Evolutionary conservation across 2,888 invertebrate genomes (phyloP).

Genomic region (Pilophorus perplexus): DNA sequence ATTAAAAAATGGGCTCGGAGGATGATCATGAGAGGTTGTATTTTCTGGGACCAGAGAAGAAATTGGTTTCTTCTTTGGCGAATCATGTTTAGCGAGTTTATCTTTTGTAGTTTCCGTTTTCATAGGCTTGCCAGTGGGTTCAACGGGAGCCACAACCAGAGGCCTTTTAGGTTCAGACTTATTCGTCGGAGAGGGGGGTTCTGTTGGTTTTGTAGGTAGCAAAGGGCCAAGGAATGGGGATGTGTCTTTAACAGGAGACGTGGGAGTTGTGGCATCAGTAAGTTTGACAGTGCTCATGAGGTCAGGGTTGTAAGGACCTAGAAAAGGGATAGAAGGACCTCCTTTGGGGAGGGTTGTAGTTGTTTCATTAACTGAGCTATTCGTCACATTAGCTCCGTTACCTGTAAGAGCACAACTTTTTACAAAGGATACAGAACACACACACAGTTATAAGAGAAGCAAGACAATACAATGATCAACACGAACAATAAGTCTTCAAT

Average conservation of each 20-base stretch:
- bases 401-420: slow-evolving; percentile 44
- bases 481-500: neutral
- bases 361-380: slow-evolving; percentile 37
- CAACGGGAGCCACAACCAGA: neutral
- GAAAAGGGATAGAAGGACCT: slow-evolving; percentile 50
- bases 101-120: neutral
- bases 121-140: neutral
- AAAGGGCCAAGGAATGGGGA: neutral
- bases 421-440: slow-evolving; percentile 22
- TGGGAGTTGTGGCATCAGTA: neutral
- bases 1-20: neutral
- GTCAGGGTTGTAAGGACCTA: slow-evolving; percentile 55
- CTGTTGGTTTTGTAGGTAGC: neutral
- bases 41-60: neutral
- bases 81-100: neutral
- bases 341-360: slow-evolving; percentile 22
- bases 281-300: slow-evolving; percentile 43
- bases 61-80: slow-evolving; percentile 1
- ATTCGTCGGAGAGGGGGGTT: neutral
- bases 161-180: neutral
- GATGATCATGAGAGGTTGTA: neutral
- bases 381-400: slow-evolving; percentile 38
- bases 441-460: neutral
- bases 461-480: neutral
- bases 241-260: neutral